A percentile compares a stretch with the other conserved stretches of the same genome.
phyloP scores from a whole-genome alignment of 2,113 vertebrate species.

The Oenanthe oenanthe region DNA sequence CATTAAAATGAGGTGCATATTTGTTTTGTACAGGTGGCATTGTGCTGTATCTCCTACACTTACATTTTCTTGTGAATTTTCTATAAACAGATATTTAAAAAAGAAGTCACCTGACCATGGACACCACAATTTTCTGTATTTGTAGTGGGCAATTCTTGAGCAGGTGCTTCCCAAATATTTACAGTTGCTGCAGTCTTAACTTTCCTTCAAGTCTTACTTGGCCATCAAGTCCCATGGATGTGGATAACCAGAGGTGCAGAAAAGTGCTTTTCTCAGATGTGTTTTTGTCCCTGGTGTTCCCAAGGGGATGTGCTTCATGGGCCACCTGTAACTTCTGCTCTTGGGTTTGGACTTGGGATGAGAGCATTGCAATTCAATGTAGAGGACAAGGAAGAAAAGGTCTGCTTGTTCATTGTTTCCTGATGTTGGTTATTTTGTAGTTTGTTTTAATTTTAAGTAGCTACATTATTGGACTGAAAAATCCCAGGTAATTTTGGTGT shows the following conservation, averaged over 20 bases:
- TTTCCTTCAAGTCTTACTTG: neutral
- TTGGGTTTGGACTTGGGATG: neutral
- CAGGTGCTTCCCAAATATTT: neutral
- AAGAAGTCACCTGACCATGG: neutral
- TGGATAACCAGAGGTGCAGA: neutral
- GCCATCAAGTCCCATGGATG: neutral
- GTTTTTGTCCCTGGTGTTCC: neutral
- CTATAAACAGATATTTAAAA: neutral
- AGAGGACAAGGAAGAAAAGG: neutral
- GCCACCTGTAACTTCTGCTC: neutral
- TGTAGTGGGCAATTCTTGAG: neutral
- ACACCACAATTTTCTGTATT: neutral
- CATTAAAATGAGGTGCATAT: neutral
- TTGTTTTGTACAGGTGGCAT: neutral
- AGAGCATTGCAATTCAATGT: neutral
- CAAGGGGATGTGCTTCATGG: neutral
- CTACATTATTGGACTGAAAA: neutral
- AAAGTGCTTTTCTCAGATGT: neutral
- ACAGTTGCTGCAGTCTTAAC: neutral
- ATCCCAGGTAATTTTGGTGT: neutral
- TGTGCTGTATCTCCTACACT: neutral
- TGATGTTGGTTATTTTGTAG: neutral
- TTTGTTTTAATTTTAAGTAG: neutral
- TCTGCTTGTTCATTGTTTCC: neutral
- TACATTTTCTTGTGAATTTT: neutral